Percentiles rank a stretch among this genome's conserved stretches.
Evolutionary conservation across 2,797 vertebrate genomes (phyloP).

Genomic region (Limosa lapponica): DNA sequence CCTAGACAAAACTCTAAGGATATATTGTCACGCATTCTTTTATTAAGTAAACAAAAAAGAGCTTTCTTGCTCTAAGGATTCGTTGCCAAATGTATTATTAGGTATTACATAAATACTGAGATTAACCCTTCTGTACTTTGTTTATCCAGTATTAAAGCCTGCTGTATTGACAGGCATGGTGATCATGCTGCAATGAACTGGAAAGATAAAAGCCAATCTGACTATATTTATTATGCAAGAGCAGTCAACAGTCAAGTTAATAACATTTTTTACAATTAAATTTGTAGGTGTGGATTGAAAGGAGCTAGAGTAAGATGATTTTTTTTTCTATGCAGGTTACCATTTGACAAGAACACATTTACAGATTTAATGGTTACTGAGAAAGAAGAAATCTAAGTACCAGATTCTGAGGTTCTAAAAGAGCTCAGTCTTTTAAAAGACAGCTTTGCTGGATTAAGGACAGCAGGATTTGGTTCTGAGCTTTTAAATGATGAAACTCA

Average conservation of each 20-base stretch:
- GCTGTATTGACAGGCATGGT: background rate
- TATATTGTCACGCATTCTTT: background rate
- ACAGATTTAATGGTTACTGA: background rate
- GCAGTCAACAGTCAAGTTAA: background rate
- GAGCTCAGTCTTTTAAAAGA: background rate
- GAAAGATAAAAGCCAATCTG: background rate
- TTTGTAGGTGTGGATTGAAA: background rate
- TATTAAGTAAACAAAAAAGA: background rate
- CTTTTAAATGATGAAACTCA: conserved; percentile 16
- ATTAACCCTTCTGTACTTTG: conserved; percentile 7
- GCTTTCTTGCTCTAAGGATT: background rate
- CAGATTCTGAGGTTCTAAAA: background rate
- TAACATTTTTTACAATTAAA: background rate
- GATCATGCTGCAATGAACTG: background rate
- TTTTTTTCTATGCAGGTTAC: background rate
- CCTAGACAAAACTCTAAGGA: background rate
- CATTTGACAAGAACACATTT: background rate
- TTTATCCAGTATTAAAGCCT: background rate
- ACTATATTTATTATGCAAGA: background rate
- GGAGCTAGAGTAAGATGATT: background rate
- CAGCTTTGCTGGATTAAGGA: conserved; percentile 1
- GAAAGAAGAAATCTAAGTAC: background rate
- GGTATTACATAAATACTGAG: background rate
- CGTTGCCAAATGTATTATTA: background rate
- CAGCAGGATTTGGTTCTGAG: background rate